Percentiles rank a stretch among this genome's conserved stretches.
phyloP scores from a whole-genome alignment of 2,797 vertebrate species.

The Aphelocoma californica region DNA sequence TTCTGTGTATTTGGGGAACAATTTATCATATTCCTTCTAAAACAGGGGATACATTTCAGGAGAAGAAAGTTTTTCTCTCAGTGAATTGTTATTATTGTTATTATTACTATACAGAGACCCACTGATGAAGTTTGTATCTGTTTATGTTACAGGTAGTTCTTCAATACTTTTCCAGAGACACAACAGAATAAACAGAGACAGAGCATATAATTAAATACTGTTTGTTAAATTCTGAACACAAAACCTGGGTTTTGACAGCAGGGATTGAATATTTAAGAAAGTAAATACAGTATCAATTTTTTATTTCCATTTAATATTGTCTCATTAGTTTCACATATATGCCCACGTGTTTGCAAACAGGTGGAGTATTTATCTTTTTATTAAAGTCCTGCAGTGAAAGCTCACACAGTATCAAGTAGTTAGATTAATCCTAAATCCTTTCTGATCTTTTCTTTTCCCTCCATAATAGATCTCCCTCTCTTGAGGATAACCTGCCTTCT shows the following conservation, averaged over 20 bases:
- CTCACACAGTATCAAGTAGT: background rate
- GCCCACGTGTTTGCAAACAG: background rate
- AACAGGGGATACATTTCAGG: background rate
- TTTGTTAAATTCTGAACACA: background rate
- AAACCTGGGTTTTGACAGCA: background rate
- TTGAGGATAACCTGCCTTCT: background rate
- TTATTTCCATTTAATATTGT: background rate
- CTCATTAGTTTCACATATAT: background rate
- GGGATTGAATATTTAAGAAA: background rate
- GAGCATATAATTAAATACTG: background rate
- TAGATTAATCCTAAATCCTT: background rate
- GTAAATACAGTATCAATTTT: background rate
- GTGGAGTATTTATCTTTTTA: background rate
- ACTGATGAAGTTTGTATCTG: background rate
- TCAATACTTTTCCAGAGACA: background rate
- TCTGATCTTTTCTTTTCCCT: background rate
- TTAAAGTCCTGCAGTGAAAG: background rate
- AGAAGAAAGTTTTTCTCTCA: background rate
- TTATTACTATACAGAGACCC: background rate
- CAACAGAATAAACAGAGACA: background rate
- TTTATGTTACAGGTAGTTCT: background rate
- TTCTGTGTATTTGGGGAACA: slow-evolving; percentile 8
- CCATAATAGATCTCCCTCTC: background rate
- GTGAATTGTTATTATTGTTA: background rate
- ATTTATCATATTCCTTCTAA: background rate